Base-by-base conservation (phyloP, 2,797 vertebrate genomes). In the Onychomys torridus region DNA sequence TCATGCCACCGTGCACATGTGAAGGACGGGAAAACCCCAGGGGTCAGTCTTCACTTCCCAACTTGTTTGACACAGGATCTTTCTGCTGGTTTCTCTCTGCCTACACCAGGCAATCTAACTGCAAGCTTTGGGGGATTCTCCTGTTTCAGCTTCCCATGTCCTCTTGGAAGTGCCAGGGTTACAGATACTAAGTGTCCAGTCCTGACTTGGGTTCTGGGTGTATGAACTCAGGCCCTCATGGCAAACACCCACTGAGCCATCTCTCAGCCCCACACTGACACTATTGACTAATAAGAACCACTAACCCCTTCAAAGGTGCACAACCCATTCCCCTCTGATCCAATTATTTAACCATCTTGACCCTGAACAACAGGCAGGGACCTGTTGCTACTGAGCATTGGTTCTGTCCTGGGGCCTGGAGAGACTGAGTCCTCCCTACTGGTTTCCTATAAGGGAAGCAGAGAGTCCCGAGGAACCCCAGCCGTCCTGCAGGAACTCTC, bases 251-350 rank as follows among this genome's bases (percentile, higher is more conserved):
- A 40, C 49, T 57, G 49, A 73, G 67, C n/a, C 67, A 40, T 25
- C 40, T 67, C 61, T 49, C 49, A 12, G n/a, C 25, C 65, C 65
- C 23, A 29, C 49, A 55, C 5, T 11, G 34, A 87, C 57, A 6
- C 43, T 37, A 29, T 6, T 71, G 61, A 34, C 61, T 85, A 19
- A 69, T 3, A 55, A 6, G 34, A 71, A 37, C 23, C 49, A 29
- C n/a, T 40, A 29, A 19, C 37, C 85, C 25, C 63, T 57, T 49
- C 16, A 17, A 67, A 78, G 16, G 5, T 59, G 0, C 55, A 4
- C 0, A 0, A 2, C 32, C 46, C 23, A 6, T 65, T 34, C 49
- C n/a, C 75, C 69, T 69, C 5, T 2, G 0, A 34, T 37, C 43
- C 37, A 82, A 40, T 55, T n/a, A n/a, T 8, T 77, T 29, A 32